Percentiles rank a stretch among this genome's conserved stretches.
Evolutionary conservation across 2,888 invertebrate species (phyloP).

Genomic region (Autographa gamma): DNA sequence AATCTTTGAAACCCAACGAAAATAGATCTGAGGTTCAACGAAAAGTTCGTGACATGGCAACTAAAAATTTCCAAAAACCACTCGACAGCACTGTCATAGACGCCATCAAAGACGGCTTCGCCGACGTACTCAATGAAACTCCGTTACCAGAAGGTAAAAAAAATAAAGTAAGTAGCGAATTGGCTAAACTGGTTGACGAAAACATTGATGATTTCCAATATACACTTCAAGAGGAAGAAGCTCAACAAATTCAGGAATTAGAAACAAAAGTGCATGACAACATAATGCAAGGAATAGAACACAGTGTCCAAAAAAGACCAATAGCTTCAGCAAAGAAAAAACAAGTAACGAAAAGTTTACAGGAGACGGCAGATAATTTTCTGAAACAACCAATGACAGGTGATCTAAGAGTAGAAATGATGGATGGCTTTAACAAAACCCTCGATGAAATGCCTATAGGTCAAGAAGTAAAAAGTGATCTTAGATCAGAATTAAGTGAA

Average conservation of each 20-base stretch:
- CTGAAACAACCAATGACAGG: neutral
- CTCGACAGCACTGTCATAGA: neutral
- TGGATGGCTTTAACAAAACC: neutral
- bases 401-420: neutral
- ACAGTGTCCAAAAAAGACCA: neutral
- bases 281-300: neutral
- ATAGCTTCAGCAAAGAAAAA: neutral
- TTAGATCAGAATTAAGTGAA: neutral
- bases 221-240: neutral
- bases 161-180: too few relatives aligned
- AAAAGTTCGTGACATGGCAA: neutral
- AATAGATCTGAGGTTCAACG: slow-evolving; percentile 6
- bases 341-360: neutral
- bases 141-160: too few relatives aligned
- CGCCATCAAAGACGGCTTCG: too few relatives aligned
- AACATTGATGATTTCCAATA: neutral
- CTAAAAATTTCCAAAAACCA: neutral
- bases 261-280: neutral
- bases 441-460: neutral
- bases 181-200: neutral
- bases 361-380: neutral
- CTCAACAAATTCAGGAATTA: neutral
- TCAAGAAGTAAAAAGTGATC: neutral
- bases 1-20: neutral
- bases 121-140: too few relatives aligned